Percentiles rank a stretch among this genome's conserved stretches.
phyloP scores from a whole-genome alignment of 2,113 vertebrate genomes.

The Equus przewalskii region DNA sequence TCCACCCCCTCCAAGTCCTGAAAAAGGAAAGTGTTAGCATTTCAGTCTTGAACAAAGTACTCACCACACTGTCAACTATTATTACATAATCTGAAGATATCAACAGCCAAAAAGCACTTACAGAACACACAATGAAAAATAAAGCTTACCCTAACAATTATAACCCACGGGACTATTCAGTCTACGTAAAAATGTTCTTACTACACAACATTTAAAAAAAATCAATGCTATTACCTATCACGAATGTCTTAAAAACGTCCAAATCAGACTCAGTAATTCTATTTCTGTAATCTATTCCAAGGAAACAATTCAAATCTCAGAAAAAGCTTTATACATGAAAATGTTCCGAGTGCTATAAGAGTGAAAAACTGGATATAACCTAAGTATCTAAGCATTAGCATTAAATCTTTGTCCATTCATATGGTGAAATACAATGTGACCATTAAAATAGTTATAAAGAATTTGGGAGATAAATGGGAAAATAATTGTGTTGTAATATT shows the following conservation, averaged over 20 bases:
- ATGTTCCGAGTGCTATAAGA: background rate
- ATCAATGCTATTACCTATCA: background rate
- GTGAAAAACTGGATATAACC: background rate
- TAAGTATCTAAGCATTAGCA: background rate
- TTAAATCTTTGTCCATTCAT: background rate
- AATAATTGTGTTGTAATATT: background rate
- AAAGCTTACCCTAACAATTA: background rate
- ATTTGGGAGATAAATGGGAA: background rate
- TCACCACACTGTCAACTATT: background rate
- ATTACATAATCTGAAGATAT: constrained; percentile 14
- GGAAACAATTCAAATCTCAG: background rate
- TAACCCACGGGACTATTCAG: background rate
- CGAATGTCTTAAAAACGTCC: background rate
- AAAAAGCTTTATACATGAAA: background rate
- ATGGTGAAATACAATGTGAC: background rate
- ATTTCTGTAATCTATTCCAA: background rate
- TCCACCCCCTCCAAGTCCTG: constrained; percentile 98
- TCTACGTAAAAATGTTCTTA: background rate
- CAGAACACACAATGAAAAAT: constrained; percentile 23
- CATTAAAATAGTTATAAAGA: background rate
- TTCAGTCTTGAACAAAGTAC: constrained; percentile 36
- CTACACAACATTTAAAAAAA: background rate
- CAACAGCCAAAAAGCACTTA: background rate
- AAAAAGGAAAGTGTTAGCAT: constrained; percentile 64
- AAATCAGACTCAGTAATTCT: constrained; percentile 5